These are phyloP conservation scores for Torymus aiolomorphi DNA, from an alignment of 2,888 invertebrate genomes.

Conservation along the genomic window DNA sequence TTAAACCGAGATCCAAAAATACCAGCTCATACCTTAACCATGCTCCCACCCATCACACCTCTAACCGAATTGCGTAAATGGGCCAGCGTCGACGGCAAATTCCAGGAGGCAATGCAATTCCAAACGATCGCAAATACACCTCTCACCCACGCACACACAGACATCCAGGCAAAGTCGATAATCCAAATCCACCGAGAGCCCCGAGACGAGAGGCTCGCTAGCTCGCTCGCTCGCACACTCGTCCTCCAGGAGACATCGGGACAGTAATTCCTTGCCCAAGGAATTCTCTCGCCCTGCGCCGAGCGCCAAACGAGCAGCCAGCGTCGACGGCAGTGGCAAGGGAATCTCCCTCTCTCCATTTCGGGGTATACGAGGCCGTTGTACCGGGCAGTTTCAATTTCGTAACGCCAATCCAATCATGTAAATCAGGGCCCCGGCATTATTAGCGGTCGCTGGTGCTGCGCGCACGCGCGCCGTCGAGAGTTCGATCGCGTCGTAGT, in stretches of 20 bases:
- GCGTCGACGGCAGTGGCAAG: no score
- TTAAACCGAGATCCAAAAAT: no score
- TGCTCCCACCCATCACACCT: no score
- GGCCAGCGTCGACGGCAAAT: no score
- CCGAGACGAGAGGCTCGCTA: not conserved
- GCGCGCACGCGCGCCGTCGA: not conserved
- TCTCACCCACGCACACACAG: not conserved
- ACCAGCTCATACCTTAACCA: no score
- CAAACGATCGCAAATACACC: not conserved
- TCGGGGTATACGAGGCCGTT: slow-evolving; percentile 1
- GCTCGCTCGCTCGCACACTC: not conserved
- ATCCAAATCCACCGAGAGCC: slow-evolving; percentile 46
- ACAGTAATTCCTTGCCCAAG: slow-evolving; percentile 49
- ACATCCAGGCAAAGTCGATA: not conserved
- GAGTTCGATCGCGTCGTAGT: no score
- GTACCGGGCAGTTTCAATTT: slow-evolving; percentile 71
- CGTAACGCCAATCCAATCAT: slow-evolving; percentile 75
- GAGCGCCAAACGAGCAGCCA: no score
- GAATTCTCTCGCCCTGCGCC: slow-evolving; percentile 11
- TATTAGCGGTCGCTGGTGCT: slow-evolving; percentile 69
- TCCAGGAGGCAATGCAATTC: no score
- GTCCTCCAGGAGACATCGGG: slow-evolving; percentile 27
- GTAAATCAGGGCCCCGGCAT: slow-evolving; percentile 73
- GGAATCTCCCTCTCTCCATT: not conserved
- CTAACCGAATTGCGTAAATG: no score